phyloP scores from a whole-genome alignment of 2,113 vertebrate species.

The Leptobrachium ailaonicum region DNA sequence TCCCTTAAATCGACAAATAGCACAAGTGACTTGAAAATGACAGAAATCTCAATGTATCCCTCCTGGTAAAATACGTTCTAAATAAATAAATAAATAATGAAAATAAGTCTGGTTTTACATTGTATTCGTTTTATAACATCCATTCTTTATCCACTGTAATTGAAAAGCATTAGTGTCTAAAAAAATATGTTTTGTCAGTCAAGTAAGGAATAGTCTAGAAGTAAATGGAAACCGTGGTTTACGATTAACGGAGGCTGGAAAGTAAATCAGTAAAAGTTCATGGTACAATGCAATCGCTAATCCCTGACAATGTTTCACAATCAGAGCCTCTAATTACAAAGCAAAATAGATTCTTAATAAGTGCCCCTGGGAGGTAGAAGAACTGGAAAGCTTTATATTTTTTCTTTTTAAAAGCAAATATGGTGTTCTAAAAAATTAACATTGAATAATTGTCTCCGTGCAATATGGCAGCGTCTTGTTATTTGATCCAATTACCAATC shows the following conservation, averaged over 20 bases:
- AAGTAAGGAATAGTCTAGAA: no score
- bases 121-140: no score
- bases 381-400: conserved; percentile 18
- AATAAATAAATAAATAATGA: no score
- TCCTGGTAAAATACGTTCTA: no score
- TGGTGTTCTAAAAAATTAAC: conserved; percentile 24
- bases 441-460: conserved; percentile 38
- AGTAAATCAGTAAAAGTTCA: conserved; percentile 30
- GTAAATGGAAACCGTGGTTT: no score
- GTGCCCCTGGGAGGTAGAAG: conserved; percentile 33
- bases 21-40: no score
- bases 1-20: no score
- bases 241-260: not conserved
- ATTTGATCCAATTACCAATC: conserved; percentile 37
- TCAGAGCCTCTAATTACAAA: conserved; percentile 45
- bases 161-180: no score
- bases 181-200: no score
- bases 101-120: no score
- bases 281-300: conserved; percentile 6
- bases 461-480: conserved; percentile 40
- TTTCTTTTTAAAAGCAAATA: conserved; percentile 20
- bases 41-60: no score
- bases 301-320: conserved; percentile 37
- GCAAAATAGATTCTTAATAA: conserved; percentile 50
- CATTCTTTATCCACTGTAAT: no score